Base-by-base conservation (phyloP, 2,113 vertebrate species). In the Halichoerus grypus region DNA sequence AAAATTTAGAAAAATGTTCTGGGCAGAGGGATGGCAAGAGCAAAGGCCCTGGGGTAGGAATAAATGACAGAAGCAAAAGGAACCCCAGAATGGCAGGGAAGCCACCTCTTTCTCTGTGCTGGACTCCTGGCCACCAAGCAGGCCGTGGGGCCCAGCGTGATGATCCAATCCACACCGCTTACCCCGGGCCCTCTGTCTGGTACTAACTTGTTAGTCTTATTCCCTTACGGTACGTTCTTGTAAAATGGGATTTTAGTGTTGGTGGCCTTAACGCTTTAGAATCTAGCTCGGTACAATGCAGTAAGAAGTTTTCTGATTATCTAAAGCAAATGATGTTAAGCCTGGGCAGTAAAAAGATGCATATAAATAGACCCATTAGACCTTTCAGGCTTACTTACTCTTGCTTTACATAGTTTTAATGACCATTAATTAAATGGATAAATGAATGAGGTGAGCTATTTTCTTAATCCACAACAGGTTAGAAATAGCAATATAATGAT, bases 121-220 rank as follows among this genome's bases (percentile, higher is more conserved):
- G 13, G 36, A 57, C 83, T 51, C n/a, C 92, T 59, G 83, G 65
- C 16, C 51, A 12, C 28, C 36, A 46, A 3, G 15, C 19, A 42
- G 72, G 42, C 42, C 21, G 0, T 33, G 59, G 51, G 61, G 22
- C 28, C 69, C 22, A 11, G n/a, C 14, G 7, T 42, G 8, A 28
- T 5, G 1, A 9, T 19, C 15, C 1, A 1, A 26, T 28, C 39
- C 7, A 3, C 26, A 21, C 16, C 19, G 36, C 12, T 8, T 11
- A 26, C 19, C 72, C 39, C 46, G 21, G 61, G 57, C 0, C 12
- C 18, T 49, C 22, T 71, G 13, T 19, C 12, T 26, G 81, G 24
- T 49, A 51, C n/a, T 10, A 69, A 42, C 19, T 36, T 39, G 39
- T 65, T 21, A 33, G 18, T 36, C 51, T 88, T 93, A 13, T 36